Evolutionary conservation across 2,888 invertebrate species (phyloP).

Genomic region (Hirtodrosophila duncani): DNA sequence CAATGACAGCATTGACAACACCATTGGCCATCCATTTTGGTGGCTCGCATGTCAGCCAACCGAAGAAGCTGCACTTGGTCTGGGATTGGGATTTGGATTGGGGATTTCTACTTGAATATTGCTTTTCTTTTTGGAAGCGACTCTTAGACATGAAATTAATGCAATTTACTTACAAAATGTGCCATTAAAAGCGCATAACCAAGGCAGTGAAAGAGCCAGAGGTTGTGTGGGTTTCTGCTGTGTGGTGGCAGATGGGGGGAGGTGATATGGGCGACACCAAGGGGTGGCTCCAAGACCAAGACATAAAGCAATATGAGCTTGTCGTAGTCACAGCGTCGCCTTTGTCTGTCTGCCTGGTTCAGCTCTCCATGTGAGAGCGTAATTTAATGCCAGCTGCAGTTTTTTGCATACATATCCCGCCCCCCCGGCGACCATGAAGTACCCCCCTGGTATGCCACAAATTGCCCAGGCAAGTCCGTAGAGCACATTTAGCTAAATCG

Average conservation of each 20-base stretch:
- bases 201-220: neutral
- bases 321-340: slow-evolving; percentile 48
- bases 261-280: neutral
- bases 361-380: too few relatives aligned
- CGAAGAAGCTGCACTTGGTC: too few relatives aligned
- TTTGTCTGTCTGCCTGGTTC: slow-evolving; percentile 16
- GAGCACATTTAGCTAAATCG: slow-evolving; percentile 69
- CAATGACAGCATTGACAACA: slow-evolving; percentile 65
- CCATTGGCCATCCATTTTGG: slow-evolving; percentile 26
- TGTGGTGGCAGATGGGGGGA: neutral
- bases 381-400: too few relatives aligned
- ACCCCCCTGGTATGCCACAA: slow-evolving; percentile 59
- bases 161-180: slow-evolving; percentile 68
- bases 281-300: neutral
- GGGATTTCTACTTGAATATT: neutral
- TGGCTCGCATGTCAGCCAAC: slow-evolving; percentile 38
- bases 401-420: slow-evolving; percentile 14
- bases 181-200: slow-evolving; percentile 62
- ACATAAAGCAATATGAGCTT: slow-evolving; percentile 61
- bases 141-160: slow-evolving; percentile 58
- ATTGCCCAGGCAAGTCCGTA: slow-evolving; percentile 61
- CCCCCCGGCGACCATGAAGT: slow-evolving; percentile 1
- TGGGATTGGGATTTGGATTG: too few relatives aligned
- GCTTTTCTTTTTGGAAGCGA: slow-evolving; percentile 3
- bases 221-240: neutral